Conservation (phyloP, 1,140 invertebrate species). For the Pseudomyrmex dendroicus region DNA sequence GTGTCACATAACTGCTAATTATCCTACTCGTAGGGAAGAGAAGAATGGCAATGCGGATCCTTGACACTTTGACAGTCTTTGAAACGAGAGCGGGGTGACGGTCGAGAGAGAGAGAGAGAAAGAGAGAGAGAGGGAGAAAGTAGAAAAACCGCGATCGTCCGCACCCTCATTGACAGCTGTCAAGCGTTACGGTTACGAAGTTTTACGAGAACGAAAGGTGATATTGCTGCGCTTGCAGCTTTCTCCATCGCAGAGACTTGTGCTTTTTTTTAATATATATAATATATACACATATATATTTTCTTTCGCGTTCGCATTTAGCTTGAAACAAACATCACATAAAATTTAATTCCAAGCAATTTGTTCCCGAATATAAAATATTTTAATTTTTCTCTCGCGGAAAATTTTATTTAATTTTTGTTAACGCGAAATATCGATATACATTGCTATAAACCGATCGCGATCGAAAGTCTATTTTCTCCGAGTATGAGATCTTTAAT, state of each 20-base stretch:
- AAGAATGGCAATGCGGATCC: slow-evolving; percentile 67
- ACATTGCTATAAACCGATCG: background rate
- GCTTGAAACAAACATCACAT: background rate
- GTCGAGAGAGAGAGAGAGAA: slow-evolving; percentile 2
- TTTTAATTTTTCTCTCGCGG: background rate
- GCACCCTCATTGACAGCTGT: slow-evolving; percentile 79
- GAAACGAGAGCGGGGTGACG: slow-evolving; percentile 49
- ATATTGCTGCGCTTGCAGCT: slow-evolving; percentile 77
- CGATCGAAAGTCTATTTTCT: background rate
- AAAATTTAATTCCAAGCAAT: no score
- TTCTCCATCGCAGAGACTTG: background rate
- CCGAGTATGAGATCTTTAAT: slow-evolving; percentile 5
- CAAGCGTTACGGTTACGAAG: slow-evolving; percentile 80
- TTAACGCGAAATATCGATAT: background rate
- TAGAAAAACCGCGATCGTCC: slow-evolving; percentile 67
- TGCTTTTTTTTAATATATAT: slow-evolving; percentile 14
- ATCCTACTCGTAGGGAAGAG: slow-evolving; percentile 10
- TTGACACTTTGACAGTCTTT: slow-evolving; percentile 74
- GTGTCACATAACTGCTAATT: slow-evolving; percentile 36
- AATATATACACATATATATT: no score
- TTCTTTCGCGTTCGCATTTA: background rate
- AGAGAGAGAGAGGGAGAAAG: background rate
- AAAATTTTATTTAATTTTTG: background rate
- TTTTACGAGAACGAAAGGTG: slow-evolving; percentile 76
- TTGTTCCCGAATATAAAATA: no score